Evolutionary conservation across 2,113 vertebrate genomes (phyloP), one percentile per base, ranked within the genome.

Genomic region (Ictalurus furcatus): DNA sequence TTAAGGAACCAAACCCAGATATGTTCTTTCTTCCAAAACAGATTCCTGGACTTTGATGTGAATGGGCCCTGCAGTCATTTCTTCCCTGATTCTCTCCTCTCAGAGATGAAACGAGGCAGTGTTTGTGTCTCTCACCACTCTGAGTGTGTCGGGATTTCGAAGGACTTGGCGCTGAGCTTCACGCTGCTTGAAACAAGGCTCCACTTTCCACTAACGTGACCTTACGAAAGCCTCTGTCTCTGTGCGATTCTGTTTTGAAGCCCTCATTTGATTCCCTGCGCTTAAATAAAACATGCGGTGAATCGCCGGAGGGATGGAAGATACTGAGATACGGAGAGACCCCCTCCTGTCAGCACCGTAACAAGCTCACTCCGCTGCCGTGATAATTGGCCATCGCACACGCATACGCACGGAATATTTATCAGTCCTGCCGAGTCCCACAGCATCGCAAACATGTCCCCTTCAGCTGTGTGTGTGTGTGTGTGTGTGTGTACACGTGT

Each of bases 261-360:
- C 80, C 87, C 87, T 54, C 37, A 82, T 85, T 86, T 85, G 91
- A 91, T 90, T 90, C 89, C 88, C 89, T 85, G 58, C 16, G 76
- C 89, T 91, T 91, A 87, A 91, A 91, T 91, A 91, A 91, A 91
- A 90, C 91, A 90, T 91, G 67, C 87, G n/a, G 74, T 61, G 34
- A 61, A 74, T 16, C 9, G 30, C 89, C 71, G 69, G 44, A 61
- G 65, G 88, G 59, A 87, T 79, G 59, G 58, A 61, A 85, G 83
- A 91, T 88, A 69, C 48, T 5, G 28, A 40, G 88, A 85, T 87
- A 85, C 67, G 48, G 61, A 85, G 81, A 85, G 79, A 88, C 89
- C 81, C 61, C 71, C 85, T 89, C 87, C 88, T 90, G 89, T 89
- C 88, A 90, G 88, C 40, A 48, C 85, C 67, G 78, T 89, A 90